phyloP scores from a whole-genome alignment of 1,140 invertebrate species.

The Gerris buenoi region DNA sequence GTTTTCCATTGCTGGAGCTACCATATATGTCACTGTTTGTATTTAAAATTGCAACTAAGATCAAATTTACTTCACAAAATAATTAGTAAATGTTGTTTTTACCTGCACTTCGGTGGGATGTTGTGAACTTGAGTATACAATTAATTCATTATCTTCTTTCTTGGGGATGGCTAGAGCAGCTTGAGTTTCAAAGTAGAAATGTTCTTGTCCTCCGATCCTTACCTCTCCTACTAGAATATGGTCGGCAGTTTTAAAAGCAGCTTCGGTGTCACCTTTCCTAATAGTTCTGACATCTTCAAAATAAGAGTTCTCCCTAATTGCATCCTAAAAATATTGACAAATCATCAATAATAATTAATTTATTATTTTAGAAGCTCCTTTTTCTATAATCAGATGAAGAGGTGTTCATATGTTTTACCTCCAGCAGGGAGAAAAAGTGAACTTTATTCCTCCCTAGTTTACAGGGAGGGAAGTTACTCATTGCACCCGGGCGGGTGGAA shows the following conservation, averaged over 20 bases:
- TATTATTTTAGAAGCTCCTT: too few relatives aligned
- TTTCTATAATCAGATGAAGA: too few relatives aligned
- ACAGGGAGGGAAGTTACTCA: too few relatives aligned
- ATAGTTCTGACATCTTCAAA: conserved; percentile 38
- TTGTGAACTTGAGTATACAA: conserved; percentile 70
- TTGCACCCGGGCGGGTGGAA: too few relatives aligned
- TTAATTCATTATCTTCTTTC: conserved; percentile 68
- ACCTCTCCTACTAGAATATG: conserved; percentile 52
- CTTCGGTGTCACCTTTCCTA: conserved; percentile 47
- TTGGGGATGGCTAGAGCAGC: conserved; percentile 56
- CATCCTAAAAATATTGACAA: conserved; percentile 48
- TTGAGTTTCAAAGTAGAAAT: conserved; percentile 91
- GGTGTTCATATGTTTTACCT: too few relatives aligned
- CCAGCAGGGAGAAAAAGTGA: too few relatives aligned
- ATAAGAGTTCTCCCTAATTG: conserved; percentile 56
- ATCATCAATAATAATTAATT: too few relatives aligned
- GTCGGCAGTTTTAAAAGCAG: conserved; percentile 37
- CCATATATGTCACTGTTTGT: background rate
- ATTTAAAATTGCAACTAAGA: background rate
- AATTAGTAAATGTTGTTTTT: conserved; percentile 7
- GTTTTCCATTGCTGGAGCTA: background rate
- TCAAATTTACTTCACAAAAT: background rate
- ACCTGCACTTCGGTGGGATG: conserved; percentile 57
- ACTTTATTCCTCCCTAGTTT: too few relatives aligned
- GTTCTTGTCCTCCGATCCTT: conserved; percentile 80